Evolutionary conservation across 2,113 vertebrate genomes (phyloP), one percentile per base, ranked within the genome.

Genomic region (Salvelinus namaycush): DNA sequence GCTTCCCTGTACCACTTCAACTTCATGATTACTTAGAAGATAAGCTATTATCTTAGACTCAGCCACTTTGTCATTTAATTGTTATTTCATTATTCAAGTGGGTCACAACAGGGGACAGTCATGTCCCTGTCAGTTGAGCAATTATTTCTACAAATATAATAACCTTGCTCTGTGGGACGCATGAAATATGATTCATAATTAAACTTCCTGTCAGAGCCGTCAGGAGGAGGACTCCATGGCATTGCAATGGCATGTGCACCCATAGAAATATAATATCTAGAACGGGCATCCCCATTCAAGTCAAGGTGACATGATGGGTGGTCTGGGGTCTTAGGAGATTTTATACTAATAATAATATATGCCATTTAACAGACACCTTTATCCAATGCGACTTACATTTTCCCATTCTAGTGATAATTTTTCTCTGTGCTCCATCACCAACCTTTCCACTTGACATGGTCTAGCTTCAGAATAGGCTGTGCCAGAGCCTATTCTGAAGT

Each of bases 131-230:
- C 76, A 86, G 85, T 44, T 74, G 81, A 79, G 77, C 74, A 84
- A 85, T 90, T 83, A 88, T 85, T 79, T 79, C 68, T 78, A 29
- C 82, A 88, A 82, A 85, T 70, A 76, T 83, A 82, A 92, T 89
- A 87, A 87, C 70, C 81, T 72, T 26, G 73, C 88, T 85, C 83
- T 75, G 80, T 70, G 79, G 77, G 83, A 71, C 20, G 76, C 65
- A 69, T 70, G 31, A 78, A 87, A 85, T 74, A 86, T 83, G 87
- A 83, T 69, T 89, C 88, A 83, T 89, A 87, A 89, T 91, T 87
- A 91, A 54, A 83, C 79, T 79, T 81, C 84, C 87, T 87, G 86
- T 92, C 89, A 88, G 51, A 84, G 76, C 72, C 66, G 66, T 83
- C 86, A 84, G 79, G 65, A 81, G 80, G 73, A 77, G 65, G 31